Base-by-base conservation (phyloP, 2,797 vertebrate species). In the Dicrostonyx torquatus region DNA sequence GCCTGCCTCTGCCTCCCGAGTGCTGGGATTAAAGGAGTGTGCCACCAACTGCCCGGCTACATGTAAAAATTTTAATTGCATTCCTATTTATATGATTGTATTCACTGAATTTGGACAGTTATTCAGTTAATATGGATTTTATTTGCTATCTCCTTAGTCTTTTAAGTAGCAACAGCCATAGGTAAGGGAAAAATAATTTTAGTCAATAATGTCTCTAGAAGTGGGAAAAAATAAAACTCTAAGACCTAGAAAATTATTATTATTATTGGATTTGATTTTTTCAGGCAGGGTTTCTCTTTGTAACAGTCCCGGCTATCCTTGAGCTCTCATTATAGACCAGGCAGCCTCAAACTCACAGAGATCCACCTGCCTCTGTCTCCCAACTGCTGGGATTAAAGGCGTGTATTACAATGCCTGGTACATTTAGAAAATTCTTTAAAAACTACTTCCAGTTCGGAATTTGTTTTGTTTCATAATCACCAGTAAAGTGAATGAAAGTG, bases 131-230 rank as follows among this genome's bases (percentile, higher is more conserved):
- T 87, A 85, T 1, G 6, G 48, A 66, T 45, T 96, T 91, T 72
- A 72, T 77, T 55, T 90, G 84, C 64, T 93, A 43, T 68, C 66
- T 93, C 80, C 70, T 84, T n/a, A 91, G 43, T 87, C 31, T 85
- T 94, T 76, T 73, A 17, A 40, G 90, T 94, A 94, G 24, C 22
- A 95, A 85, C 0, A 88, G 53, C 12, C 53, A 58, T 50, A 86
- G n/a, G 22, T 45, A 12, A 95, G 37, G 48, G 55, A 93, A 96
- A 95, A 43, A 87, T 91, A 18, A 92, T 80, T 87, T 97, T 34
- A 91, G 68, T 0, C n/a, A 43, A 64, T 79, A 62, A 64, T 89
- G n/a, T 91, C 40, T 87, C 58, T 60, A 53, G 13, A 92, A 94
- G 22, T 43, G 0, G 9, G 0, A 2, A 77, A 89, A 72, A 70